These are phyloP conservation scores for Solenopsis invicta DNA, from an alignment of 1,140 invertebrate genomes.

Conservation along the genomic window DNA sequence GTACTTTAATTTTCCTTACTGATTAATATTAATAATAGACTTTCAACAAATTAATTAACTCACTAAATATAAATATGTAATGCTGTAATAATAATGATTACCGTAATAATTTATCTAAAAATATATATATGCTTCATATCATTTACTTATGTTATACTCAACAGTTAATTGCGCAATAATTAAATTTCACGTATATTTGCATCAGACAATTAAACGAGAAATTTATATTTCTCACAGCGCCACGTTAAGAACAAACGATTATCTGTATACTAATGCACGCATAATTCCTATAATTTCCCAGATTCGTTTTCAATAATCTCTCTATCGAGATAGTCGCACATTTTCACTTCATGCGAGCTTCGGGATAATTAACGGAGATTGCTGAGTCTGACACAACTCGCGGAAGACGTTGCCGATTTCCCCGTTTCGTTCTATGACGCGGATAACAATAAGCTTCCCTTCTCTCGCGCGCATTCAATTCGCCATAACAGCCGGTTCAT, in stretches of 20 bases:
- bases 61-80: neutral
- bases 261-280: neutral
- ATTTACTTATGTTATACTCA: neutral
- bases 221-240: neutral
- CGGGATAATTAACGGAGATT: slow-evolving; percentile 31
- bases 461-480: slow-evolving; percentile 19
- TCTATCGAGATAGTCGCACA: neutral
- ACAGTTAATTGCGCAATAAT: neutral
- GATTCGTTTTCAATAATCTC: slow-evolving; percentile 8
- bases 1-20: neutral
- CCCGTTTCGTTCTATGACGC: neutral
- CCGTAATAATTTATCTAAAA: neutral
- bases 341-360: neutral
- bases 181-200: neutral
- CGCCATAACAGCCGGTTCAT: slow-evolving; percentile 40
- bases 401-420: slow-evolving; percentile 14
- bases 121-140: neutral
- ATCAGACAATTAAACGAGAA: neutral
- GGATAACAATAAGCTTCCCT: slow-evolving; percentile 8
- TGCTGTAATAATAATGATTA: neutral
- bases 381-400: neutral
- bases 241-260: neutral
- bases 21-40: neutral
- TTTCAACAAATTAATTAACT: neutral
- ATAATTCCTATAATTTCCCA: slow-evolving; percentile 14